phyloP scores from a whole-genome alignment of 2,797 vertebrate species.

The Eulemur rubriventer region DNA sequence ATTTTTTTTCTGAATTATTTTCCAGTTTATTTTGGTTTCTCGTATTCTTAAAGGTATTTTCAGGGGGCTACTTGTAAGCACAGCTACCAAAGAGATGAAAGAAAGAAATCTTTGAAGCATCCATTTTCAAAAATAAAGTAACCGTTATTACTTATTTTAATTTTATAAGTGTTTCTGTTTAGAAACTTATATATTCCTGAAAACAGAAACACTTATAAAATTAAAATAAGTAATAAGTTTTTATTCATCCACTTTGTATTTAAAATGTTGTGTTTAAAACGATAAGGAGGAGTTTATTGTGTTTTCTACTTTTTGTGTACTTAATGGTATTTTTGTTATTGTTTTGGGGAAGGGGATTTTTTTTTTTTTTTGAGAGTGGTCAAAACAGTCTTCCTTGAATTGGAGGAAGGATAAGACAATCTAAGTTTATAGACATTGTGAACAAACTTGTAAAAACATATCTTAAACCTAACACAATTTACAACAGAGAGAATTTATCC shows the following conservation, averaged over 20 bases:
- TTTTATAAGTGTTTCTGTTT: not conserved
- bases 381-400: not conserved
- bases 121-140: slow-evolving; percentile 40
- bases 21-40: slow-evolving; percentile 18
- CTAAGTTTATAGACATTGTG: not conserved
- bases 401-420: not conserved
- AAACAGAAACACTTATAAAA: no score
- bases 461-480: not conserved
- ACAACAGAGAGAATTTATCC: not conserved
- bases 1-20: not conserved
- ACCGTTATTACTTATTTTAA: not conserved
- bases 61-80: not conserved
- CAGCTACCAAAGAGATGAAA: not conserved
- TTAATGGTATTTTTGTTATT: not conserved
- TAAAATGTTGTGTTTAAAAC: not conserved
- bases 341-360: not conserved
- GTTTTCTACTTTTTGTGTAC: not conserved
- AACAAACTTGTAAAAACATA: not conserved
- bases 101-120: not conserved
- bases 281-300: not conserved
- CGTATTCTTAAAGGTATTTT: not conserved
- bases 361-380: not conserved
- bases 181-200: no score
- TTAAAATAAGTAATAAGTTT: not conserved
- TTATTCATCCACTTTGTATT: not conserved